Evolutionary conservation across 2,113 vertebrate species (phyloP).

Genomic region (Pelecanus crispus): DNA sequence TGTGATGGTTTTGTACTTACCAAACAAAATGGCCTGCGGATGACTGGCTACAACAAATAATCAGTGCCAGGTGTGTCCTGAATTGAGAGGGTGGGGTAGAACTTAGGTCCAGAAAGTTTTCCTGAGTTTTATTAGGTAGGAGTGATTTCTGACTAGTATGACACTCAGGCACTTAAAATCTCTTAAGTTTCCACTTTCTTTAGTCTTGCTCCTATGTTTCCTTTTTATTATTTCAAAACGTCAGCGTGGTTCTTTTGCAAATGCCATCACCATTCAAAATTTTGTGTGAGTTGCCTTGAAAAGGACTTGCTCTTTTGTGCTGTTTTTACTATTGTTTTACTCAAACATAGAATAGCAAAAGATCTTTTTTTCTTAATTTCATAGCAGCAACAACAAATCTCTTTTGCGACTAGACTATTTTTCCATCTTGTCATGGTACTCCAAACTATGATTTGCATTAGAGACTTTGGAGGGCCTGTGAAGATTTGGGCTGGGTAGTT

Average conservation of each 20-base stretch:
- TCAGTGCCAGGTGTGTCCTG: background rate
- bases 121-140: background rate
- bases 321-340: background rate
- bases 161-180: background rate
- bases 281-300: background rate
- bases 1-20: background rate
- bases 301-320: background rate
- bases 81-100: fast-evolving
- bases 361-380: background rate
- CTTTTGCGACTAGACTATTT: background rate
- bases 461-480: background rate
- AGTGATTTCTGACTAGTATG: background rate
- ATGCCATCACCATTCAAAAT: background rate
- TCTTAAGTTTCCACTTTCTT: background rate
- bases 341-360: background rate
- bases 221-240: background rate
- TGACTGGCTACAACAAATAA: background rate
- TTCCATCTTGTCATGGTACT: background rate
- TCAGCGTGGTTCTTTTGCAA: background rate
- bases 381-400: background rate
- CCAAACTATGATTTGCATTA: background rate
- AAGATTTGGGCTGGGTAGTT: background rate
- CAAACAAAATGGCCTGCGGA: background rate
- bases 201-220: background rate
- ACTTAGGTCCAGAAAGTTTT: background rate